These are phyloP conservation scores for Loripinus fragilis DNA, from an alignment of 2,888 invertebrate species.

Conservation along the genomic window DNA sequence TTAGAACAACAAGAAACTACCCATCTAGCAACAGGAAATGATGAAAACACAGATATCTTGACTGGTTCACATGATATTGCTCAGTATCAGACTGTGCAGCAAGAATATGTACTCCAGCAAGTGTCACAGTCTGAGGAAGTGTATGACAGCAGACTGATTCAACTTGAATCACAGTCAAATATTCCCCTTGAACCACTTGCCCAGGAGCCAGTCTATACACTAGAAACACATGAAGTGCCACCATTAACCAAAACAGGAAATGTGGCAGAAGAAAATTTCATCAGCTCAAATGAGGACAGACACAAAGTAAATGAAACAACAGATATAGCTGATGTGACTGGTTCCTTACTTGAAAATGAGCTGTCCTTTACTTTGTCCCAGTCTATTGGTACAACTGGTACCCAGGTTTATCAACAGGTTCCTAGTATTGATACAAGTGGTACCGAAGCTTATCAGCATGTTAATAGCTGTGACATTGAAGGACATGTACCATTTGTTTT, in stretches of 20 bases:
- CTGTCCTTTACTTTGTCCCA: neutral
- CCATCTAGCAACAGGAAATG: neutral
- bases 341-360: neutral
- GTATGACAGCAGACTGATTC: neutral
- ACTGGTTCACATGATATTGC: slow-evolving; percentile 2
- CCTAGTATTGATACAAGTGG: neutral
- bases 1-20: neutral
- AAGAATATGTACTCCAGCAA: neutral
- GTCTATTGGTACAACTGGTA: neutral
- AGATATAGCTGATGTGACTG: neutral
- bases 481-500: neutral
- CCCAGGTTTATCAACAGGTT: neutral
- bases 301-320: neutral
- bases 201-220: slow-evolving; percentile 26
- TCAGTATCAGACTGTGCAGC: neutral
- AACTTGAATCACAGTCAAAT: neutral
- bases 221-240: slow-evolving; percentile 27
- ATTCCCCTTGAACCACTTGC: neutral
- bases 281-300: neutral
- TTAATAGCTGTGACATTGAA: neutral
- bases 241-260: neutral
- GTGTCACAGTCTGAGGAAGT: slow-evolving; percentile 11
- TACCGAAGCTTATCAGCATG: neutral
- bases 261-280: neutral
- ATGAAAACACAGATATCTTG: neutral